Evolutionary conservation across 2,113 vertebrate genomes (phyloP), one percentile per base, ranked within the genome.

Genomic region (Pachyramphus minor): DNA sequence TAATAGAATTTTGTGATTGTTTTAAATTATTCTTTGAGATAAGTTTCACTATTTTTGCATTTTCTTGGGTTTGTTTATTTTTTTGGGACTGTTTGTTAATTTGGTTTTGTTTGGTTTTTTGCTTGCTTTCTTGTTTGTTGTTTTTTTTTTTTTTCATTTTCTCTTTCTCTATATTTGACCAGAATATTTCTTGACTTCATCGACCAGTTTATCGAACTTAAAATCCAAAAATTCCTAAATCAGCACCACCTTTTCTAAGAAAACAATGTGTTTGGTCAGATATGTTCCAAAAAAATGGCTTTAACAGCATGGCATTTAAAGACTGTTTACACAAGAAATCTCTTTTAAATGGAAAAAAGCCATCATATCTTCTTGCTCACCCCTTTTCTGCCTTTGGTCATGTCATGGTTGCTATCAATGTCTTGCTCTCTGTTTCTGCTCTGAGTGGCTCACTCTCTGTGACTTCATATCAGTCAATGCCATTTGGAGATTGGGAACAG

Each of bases 1-100:
- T 6, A 31, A 24, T 33, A 45, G 0, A 62, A 37, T 28, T 33
- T 9, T 20, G 4, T 27, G 1, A 35, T 33, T 45, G 35, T 21
- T 45, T 23, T 25, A 9, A 5, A 27, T 62, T 41, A 62, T 62
- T 28, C 44, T 59, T 73, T 83, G 12, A 2, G 6, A 25, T 60
- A 69, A 85, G 6, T 0, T 2, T 39, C 21, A 58, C 1, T 0
- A 5, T 67, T 92, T 74, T 78, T 2, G n/a, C 5, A 2, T 62
- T 55, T 69, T 55, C 13, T 79, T 75, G 4, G 1, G 3, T 77
- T 78, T 50, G 2, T 0, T 33, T 62, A 17, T 33, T 71, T 73
- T 78, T 63, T 1, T 22, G 0, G 0, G 2, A 8, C 2, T 50
- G 4, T 31, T 50, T 50, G 3, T 37, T 50, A 37, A 14, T 37